These are phyloP conservation scores for Gila orcuttii DNA, from an alignment of 2,113 vertebrate genomes.

Conservation along the genomic window DNA sequence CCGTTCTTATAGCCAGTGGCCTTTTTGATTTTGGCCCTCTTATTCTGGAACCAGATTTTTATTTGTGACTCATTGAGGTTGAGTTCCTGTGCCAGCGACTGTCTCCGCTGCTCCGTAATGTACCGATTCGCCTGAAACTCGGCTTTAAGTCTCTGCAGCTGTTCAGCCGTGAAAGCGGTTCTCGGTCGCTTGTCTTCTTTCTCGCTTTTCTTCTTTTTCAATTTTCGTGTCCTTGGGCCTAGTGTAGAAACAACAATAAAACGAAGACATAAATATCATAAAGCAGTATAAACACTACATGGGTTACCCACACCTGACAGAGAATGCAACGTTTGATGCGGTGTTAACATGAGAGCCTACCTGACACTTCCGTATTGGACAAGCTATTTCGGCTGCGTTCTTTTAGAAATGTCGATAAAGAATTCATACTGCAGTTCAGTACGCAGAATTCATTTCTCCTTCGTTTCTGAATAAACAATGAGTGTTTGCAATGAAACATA, in stretches of 20 bases:
- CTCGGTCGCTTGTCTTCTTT: conserved; percentile 92
- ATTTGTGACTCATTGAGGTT: conserved; percentile 92
- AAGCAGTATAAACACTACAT: conserved; percentile 39
- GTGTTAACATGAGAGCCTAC: not conserved
- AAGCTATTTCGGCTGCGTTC: not conserved
- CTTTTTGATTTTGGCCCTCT: conserved; percentile 92
- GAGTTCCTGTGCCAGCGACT: conserved; percentile 89
- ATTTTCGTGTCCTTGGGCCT: conserved; percentile 97
- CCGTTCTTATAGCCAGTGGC: conserved; percentile 88
- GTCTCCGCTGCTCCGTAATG: conserved; percentile 90
- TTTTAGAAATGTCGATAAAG: conserved; percentile 14
- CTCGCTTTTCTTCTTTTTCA: conserved; percentile 94
- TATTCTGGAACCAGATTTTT: conserved; percentile 95
- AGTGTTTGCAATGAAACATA: not conserved
- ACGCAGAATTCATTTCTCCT: not conserved
- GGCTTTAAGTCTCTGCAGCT: conserved; percentile 90
- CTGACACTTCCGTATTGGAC: not conserved
- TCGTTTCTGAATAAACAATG: not conserved
- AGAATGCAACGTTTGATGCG: not conserved
- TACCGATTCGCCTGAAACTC: conserved; percentile 92
- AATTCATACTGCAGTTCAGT: not conserved
- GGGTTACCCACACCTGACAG: not conserved
- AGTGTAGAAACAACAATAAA: conserved; percentile 80
- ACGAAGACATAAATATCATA: conserved; percentile 72
- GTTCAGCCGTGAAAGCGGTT: conserved; percentile 91